Conservation (phyloP, 2,888 invertebrate genomes). For the Pocota personata region DNA sequence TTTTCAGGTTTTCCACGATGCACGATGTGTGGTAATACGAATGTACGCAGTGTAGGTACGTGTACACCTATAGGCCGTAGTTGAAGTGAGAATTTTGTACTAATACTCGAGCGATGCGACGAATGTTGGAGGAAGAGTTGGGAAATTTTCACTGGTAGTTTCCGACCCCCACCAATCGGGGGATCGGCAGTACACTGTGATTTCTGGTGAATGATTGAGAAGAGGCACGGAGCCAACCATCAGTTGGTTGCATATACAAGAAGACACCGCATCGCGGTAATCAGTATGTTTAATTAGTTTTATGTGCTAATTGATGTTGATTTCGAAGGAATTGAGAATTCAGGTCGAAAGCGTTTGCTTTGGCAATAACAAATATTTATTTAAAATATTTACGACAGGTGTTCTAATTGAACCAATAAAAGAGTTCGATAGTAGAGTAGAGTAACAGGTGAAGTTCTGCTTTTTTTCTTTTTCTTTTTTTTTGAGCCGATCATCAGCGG, state of each 20-base stretch:
- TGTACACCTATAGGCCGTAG: neutral
- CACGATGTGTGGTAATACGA: conserved; percentile 67
- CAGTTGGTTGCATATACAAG: neutral
- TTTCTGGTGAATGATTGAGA: conserved; percentile 50
- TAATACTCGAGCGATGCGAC: no score
- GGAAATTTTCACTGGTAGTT: conserved; percentile 60
- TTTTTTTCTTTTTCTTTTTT: no score
- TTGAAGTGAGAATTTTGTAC: conserved; percentile 26
- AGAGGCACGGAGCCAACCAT: neutral
- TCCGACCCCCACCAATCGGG: neutral
- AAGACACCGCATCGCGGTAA: conserved; percentile 39
- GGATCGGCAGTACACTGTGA: no score
- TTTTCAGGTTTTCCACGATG: conserved; percentile 64
- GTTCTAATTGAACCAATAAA: conserved; percentile 35
- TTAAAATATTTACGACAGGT: conserved; percentile 26
- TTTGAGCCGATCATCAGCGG: neutral
- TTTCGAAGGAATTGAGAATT: conserved; percentile 51
- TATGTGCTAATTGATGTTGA: conserved; percentile 64
- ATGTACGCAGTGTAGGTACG: neutral
- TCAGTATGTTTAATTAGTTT: conserved; percentile 58
- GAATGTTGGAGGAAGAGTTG: conserved; percentile 51
- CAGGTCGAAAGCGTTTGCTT: conserved; percentile 55
- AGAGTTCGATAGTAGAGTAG: conserved; percentile 17
- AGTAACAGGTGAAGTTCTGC: conserved; percentile 15
- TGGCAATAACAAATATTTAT: conserved; percentile 38